Evolutionary conservation across 2,113 vertebrate genomes (phyloP), one percentile per base, ranked within the genome.

Genomic region (Coryphaenoides rupestris): DNA sequence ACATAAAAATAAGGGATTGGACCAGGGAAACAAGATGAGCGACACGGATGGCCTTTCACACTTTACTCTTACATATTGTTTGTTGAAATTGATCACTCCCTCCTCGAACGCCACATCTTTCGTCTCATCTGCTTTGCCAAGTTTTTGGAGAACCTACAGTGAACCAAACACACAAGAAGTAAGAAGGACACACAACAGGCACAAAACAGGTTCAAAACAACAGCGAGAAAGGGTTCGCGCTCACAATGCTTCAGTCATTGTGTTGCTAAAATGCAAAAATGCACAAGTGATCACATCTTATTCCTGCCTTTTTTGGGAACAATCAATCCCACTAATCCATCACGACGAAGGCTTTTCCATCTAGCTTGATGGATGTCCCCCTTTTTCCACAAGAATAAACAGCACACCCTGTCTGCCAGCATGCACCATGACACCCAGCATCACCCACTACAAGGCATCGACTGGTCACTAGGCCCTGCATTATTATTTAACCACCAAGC

Each of bases 91-190:
- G 77, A 96, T 94, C 64, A 98, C 97, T 2, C 93, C 95, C 69
- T 99, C 96, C 82, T 98, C 96, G 63, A 99, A 98, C 62, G 95
- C 94, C 53, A 92, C 86, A 70, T 99, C 97, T 90, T 96, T 98
- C 55, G 97, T 99, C 88, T 99, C 97, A 23, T 99, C 97, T 0
- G 97, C 97, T 89, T 98, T 99, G 17, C 97, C 97, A 68, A 99
- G 94, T 73, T 98, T 98, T 88, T 99, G 97, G 45, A 99, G 86
- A 72, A 99, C 97, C 97, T 99, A 40, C 6, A 40, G 85, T 55
- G 9, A 40, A 19, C 16, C n/a, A 65, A 62, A 68, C 12, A 68
- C 21, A 70, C 1, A 53, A 24, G n/a, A 3, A 53, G 28, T 16
- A 55, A 54, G 17, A 55, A 45, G 14, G 2, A 40, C 33, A 40